phyloP scores from a whole-genome alignment of 92 coral and sea anemone species.

The Porites rus region DNA sequence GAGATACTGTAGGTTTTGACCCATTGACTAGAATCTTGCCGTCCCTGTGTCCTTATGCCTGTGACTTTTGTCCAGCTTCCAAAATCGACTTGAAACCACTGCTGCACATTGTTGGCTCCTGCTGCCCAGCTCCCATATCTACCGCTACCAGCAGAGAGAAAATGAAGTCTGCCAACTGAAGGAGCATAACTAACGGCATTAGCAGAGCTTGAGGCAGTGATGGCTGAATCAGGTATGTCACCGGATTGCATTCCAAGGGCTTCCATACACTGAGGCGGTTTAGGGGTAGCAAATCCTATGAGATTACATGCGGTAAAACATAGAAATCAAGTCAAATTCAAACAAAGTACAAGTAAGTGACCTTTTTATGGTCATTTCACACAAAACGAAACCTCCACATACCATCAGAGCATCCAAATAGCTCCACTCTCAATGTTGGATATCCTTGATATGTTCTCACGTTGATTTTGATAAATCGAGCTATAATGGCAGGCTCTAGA shows the following conservation, averaged over 20 bases:
- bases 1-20: constrained; percentile 17
- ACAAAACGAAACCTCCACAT: background rate
- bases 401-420: constrained; percentile 27
- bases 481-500: background rate
- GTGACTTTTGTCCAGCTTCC: constrained; percentile 38
- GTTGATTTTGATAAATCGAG: constrained; percentile 9
- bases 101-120: background rate
- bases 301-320: no score
- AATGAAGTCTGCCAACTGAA: constrained; percentile 12
- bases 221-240: constrained; percentile 38
- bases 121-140: constrained; percentile 39
- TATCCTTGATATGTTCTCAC: background rate
- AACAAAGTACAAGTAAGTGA: no score
- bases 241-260: constrained; percentile 48
- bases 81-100: constrained; percentile 29
- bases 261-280: constrained; percentile 3
- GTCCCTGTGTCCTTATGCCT: constrained; percentile 18
- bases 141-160: constrained; percentile 13
- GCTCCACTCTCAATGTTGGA: constrained; percentile 2
- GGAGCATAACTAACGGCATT: background rate
- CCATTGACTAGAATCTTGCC: constrained; percentile 36
- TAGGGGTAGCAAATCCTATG: constrained; percentile 14
- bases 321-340: no score
- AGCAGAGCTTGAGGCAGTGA: constrained; percentile 21
- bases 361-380: no score